Percentiles rank a stretch among this genome's conserved stretches.
Conservation (phyloP, 1,140 invertebrate genomes). For the Homalodisca vitripennis region DNA sequence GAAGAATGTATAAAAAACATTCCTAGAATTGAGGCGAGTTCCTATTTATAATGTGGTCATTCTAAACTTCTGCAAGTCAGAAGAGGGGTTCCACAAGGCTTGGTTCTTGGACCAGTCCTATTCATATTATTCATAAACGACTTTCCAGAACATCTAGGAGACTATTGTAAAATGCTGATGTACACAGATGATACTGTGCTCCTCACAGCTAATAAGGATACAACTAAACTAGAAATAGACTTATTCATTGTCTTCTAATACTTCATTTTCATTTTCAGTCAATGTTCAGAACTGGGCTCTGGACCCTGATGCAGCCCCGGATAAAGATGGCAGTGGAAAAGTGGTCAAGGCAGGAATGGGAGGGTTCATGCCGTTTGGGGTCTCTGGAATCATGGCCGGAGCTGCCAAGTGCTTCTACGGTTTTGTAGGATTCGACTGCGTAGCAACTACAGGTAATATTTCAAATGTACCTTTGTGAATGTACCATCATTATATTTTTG, state of each 20-base stretch:
- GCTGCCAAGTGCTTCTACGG: constrained; percentile 86
- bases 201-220: neutral
- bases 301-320: neutral
- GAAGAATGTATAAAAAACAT: too few relatives aligned
- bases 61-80: too few relatives aligned
- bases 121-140: too few relatives aligned
- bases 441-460: constrained; percentile 75
- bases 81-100: too few relatives aligned
- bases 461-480: too few relatives aligned
- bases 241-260: neutral
- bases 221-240: neutral
- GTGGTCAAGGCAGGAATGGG: constrained; percentile 57
- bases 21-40: too few relatives aligned
- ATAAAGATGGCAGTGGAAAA: neutral
- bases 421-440: constrained; percentile 87
- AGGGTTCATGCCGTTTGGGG: constrained; percentile 80
- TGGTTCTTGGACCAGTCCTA: too few relatives aligned
- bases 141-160: too few relatives aligned
- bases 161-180: too few relatives aligned
- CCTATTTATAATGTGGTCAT: too few relatives aligned
- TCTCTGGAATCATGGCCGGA: constrained; percentile 74
- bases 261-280: constrained; percentile 47
- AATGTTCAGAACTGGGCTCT: constrained; percentile 49
- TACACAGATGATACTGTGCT: too few relatives aligned
- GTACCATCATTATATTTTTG: too few relatives aligned